Percentiles rank a stretch among this genome's conserved stretches.
Conservation (phyloP, 2,888 invertebrate genomes). For the Antheraea assamensis region DNA sequence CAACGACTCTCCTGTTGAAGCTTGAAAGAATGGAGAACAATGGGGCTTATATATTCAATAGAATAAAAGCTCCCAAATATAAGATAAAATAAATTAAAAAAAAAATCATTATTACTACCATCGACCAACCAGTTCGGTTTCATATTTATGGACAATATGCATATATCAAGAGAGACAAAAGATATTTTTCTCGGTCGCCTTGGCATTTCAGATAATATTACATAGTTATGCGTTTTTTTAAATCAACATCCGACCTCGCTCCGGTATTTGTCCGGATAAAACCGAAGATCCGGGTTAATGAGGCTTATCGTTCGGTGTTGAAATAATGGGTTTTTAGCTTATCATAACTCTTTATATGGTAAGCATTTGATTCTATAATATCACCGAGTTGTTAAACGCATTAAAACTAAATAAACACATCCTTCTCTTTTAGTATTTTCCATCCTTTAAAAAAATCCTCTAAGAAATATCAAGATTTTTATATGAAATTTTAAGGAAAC, state of each 20-base stretch:
- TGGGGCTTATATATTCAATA: too few relatives aligned
- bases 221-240: conserved; percentile 24
- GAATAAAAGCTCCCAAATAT: too few relatives aligned
- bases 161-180: conserved; percentile 26
- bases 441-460: too few relatives aligned
- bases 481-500: too few relatives aligned
- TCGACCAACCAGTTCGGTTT: not conserved
- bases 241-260: conserved; percentile 42
- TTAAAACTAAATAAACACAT: too few relatives aligned
- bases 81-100: not conserved
- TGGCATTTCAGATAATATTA: conserved; percentile 35
- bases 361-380: not conserved
- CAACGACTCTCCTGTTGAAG: too few relatives aligned
- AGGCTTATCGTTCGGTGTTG: not conserved
- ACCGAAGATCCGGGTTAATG: conserved; percentile 44
- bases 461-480: too few relatives aligned
- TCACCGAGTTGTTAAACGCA: too few relatives aligned
- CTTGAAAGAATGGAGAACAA: too few relatives aligned
- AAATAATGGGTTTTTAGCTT: not conserved
- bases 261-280: conserved; percentile 43
- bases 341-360: not conserved
- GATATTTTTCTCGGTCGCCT: conserved; percentile 32
- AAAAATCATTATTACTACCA: not conserved
- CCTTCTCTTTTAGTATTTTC: too few relatives aligned
- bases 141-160: conserved; percentile 13